These are phyloP conservation scores for Mustela erminea DNA, from an alignment of 2,797 vertebrate genomes.

Conservation along the genomic window DNA sequence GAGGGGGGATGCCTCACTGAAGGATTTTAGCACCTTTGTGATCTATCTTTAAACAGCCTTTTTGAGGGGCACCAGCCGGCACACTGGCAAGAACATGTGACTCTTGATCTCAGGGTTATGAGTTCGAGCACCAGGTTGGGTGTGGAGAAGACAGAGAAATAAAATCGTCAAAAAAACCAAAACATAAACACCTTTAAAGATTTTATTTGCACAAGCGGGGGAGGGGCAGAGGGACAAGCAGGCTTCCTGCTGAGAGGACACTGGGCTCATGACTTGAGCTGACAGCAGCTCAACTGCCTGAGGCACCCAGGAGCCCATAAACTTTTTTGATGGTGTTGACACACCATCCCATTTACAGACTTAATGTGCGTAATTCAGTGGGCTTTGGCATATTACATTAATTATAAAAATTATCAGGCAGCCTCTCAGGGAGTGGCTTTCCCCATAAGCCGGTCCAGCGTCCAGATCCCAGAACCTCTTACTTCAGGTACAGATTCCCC, in stretches of 20 bases:
- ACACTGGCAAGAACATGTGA: not conserved
- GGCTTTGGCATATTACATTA: not conserved
- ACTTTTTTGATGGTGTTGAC: no score
- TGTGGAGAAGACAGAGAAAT: no score
- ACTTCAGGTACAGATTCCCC: constrained; percentile 64
- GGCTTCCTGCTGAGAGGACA: no score
- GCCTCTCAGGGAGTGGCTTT: not conserved
- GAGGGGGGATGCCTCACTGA: not conserved
- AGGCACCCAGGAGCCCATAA: no score
- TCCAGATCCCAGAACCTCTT: constrained; percentile 84
- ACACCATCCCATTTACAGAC: not conserved
- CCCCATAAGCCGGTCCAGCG: not conserved
- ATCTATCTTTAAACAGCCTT: not conserved
- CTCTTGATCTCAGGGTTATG: not conserved
- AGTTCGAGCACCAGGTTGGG: not conserved
- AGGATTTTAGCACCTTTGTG: not conserved
- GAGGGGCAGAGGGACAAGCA: no score
- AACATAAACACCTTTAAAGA: no score
- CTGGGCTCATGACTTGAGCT: no score
- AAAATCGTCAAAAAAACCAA: no score
- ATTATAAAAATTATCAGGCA: not conserved
- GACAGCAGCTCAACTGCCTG: no score
- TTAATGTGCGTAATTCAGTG: not conserved
- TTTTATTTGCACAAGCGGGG: no score
- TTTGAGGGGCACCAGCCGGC: not conserved